Percentiles rank a stretch among this genome's conserved stretches.
These are phyloP conservation scores for Liodrosophila aerea DNA, from an alignment of 2,888 invertebrate genomes.

Conservation along the genomic window DNA sequence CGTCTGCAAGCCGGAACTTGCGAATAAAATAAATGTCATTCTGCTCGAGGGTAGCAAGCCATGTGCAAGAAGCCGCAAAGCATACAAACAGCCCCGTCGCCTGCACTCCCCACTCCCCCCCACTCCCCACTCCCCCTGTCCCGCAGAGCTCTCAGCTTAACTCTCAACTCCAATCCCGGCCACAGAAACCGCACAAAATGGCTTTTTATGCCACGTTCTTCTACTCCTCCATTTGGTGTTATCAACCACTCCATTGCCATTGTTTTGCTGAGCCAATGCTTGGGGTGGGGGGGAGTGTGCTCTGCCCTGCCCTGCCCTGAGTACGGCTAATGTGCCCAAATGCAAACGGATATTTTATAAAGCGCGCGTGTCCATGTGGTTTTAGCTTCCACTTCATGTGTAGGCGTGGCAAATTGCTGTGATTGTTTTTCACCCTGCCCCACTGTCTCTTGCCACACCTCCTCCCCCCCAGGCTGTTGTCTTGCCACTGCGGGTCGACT, in stretches of 20 bases:
- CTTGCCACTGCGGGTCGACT: neutral
- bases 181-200: conserved; percentile 66
- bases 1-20: conserved; percentile 72
- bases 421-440: conserved; percentile 55
- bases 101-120: neutral
- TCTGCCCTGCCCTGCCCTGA: too few relatives aligned
- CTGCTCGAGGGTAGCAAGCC: conserved; percentile 1
- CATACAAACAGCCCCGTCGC: conserved; percentile 11
- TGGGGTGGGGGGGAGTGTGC: conserved; percentile 6
- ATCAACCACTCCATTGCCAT: conserved; percentile 28
- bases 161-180: too few relatives aligned
- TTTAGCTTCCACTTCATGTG: conserved; percentile 21
- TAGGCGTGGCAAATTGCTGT: conserved; percentile 75
- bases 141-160: conserved; percentile 20
- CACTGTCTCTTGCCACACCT: conserved; percentile 26
- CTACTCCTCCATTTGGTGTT: neutral
- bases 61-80: neutral
- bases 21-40: conserved; percentile 76
- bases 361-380: conserved; percentile 70
- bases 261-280: conserved; percentile 24
- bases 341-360: conserved; percentile 52
- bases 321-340: conserved; percentile 54
- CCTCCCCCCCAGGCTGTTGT: neutral
- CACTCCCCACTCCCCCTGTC: conserved; percentile 2
- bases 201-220: conserved; percentile 64